Percentiles rank a stretch among this genome's conserved stretches.
phyloP scores from a whole-genome alignment of 1,140 invertebrate species.

The Wasmannia auropunctata region DNA sequence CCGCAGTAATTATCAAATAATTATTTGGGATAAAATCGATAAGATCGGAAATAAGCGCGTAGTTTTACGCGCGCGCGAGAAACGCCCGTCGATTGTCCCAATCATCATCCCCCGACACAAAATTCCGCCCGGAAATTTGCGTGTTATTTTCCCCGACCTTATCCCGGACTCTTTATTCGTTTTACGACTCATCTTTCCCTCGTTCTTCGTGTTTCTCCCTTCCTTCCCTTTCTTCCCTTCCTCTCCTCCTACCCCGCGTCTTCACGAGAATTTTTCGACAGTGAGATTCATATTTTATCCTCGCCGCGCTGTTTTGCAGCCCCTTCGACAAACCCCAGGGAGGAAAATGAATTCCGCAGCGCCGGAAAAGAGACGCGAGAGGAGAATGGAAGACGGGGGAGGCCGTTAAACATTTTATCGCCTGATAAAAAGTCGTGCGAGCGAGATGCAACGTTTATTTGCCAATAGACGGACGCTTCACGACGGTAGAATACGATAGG shows the following conservation, averaged over 20 bases:
- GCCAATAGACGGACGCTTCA: slow-evolving; percentile 12
- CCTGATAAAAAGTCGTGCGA: slow-evolving; percentile 11
- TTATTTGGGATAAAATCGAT: neutral
- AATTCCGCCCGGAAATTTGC: neutral
- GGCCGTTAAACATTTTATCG: slow-evolving; percentile 33
- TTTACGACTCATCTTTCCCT: slow-evolving; percentile 3
- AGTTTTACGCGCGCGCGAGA: neutral
- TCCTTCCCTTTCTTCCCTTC: too few species aligned
- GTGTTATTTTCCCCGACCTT: neutral
- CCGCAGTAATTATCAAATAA: slow-evolving; percentile 20
- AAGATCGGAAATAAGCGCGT: neutral
- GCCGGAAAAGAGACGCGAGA: neutral
- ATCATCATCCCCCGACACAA: neutral
- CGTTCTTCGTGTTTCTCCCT: neutral
- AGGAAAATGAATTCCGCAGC: slow-evolving; percentile 24
- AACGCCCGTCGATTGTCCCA: too few species aligned
- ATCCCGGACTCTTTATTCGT: slow-evolving; percentile 4
- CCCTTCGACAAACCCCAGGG: slow-evolving; percentile 11
- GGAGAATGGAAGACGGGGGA: too few species aligned
- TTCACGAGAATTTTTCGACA: slow-evolving; percentile 2
- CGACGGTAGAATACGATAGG: neutral
- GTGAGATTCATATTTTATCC: slow-evolving; percentile 27
- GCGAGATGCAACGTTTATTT: slow-evolving; percentile 20
- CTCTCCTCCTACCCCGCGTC: too few species aligned
- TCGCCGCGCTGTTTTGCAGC: slow-evolving; percentile 2